Evolutionary conservation across 2,797 vertebrate genomes (phyloP).

Genomic region (Aratinga solstitialis): DNA sequence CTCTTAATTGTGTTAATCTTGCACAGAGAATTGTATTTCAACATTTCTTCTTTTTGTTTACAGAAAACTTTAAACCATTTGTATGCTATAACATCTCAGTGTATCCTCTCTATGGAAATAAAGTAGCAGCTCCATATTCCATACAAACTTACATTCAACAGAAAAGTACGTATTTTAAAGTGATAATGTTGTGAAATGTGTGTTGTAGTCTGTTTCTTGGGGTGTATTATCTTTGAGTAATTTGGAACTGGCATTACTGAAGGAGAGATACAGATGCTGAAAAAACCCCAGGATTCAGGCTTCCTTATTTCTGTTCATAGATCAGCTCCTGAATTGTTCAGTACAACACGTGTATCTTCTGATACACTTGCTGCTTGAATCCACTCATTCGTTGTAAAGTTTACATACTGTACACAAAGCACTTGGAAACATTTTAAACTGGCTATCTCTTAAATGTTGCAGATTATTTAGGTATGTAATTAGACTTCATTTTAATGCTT

Average conservation of each 20-base stretch:
- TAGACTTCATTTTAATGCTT: not conserved
- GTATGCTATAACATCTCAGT: slow-evolving; percentile 75
- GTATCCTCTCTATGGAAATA: slow-evolving; percentile 64
- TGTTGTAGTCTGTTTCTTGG: not conserved
- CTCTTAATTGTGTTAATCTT: not conserved
- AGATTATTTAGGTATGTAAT: not conserved
- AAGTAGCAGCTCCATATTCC: slow-evolving; percentile 51
- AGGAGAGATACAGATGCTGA: not conserved
- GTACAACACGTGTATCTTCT: not conserved
- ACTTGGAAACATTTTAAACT: not conserved
- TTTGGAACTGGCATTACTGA: not conserved
- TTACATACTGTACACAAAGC: not conserved
- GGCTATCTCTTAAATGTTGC: not conserved
- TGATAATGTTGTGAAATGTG: not conserved
- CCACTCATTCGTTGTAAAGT: not conserved
- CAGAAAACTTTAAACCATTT: slow-evolving; percentile 67
- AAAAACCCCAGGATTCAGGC: accelerated
- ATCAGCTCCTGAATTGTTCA: not conserved
- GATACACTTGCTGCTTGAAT: not conserved
- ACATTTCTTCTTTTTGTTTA: not conserved
- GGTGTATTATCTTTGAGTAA: not conserved
- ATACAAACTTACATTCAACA: slow-evolving; percentile 67
- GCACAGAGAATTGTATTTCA: not conserved
- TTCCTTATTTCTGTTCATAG: not conserved
- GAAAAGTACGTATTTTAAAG: slow-evolving; percentile 65